Base-by-base conservation (phyloP, 2,888 invertebrate genomes). In the Parnassius smintheus region DNA sequence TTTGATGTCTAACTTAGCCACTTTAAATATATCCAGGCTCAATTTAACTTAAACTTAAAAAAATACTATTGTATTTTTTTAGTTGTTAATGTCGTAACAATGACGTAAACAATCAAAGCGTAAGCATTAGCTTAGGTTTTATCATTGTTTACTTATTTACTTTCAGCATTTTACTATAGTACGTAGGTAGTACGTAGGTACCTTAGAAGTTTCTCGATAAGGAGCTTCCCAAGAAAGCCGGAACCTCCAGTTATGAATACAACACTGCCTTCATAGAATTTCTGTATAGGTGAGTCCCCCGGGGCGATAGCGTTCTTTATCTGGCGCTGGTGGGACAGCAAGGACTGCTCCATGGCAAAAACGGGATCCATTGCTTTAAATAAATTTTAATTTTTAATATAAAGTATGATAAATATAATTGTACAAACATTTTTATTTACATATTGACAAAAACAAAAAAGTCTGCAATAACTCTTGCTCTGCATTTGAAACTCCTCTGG, bases 221-320 rank as follows among this genome's bases (percentile, higher is more conserved):
- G 86, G 0, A 97, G 96, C 88, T 98, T 98, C 48, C 98, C 98
- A 79, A 98, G 92, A 81, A 98, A 98, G 0, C 62, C 56, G 4
- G 56, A 50, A 1, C 55, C 62, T 11, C 62, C 62, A 45, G 59
- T 63, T 11, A 60, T 44, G n/a, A 62, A 49, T 25, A 65, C 22
- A 3, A 49, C 54, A 7, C 56, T 51, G 1, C 41, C 54, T 7
- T 46, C 42, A 35, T 59, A 63, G 22, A 59, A 59, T 12, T 50
- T 50, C 18, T 59, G 59, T n/a, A 63, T 50, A 13, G 35, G n/a
- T 0, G 60, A 60, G 41, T 60, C 46, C 1, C 60, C 55, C 2
- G 18, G 52, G n/a, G 46, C 46, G 2, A 13, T 13, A 18, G 52
- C 45, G n/a, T 46, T 22, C 11, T 12, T 56, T 12, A 56, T 46